Evolutionary conservation across 2,797 vertebrate species (phyloP), one percentile per base, ranked within the genome.

Genomic region (Leptodactylus fallax): DNA sequence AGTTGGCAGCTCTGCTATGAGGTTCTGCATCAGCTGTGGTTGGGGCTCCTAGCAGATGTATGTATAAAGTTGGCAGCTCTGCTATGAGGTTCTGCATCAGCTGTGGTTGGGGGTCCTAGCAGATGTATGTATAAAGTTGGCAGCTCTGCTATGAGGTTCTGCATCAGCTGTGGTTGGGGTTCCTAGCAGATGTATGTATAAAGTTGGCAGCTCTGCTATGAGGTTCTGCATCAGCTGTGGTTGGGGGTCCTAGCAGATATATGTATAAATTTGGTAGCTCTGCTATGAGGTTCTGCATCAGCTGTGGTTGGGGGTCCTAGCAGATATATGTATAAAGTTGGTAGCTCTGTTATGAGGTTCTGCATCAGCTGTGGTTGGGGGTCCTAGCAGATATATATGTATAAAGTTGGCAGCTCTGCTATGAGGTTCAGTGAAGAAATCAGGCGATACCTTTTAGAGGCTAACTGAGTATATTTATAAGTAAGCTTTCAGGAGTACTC

Each of bases 11-110:
- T n/a, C n/a, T n/a, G n/a, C n/a, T n/a, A n/a, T n/a, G n/a, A n/a
- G n/a, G n/a, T n/a, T n/a, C n/a, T n/a, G n/a, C n/a, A n/a, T n/a
- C n/a, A n/a, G n/a, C n/a, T n/a, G n/a, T n/a, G n/a, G n/a, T 45
- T 45, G n/a, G 9, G n/a, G 10, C 3, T n/a, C 8, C 6, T 60
- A 9, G 61, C 61, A 61, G 1, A 0, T 27, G 25, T 8, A 19
- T 11, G 10, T 19, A 14, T 17, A 8, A 74, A 17, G 36, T 19
- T 21, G 63, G 6, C 13, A 69, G 47, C 47, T 13, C 47, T 76
- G 11, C 47, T 76, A 76, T 76, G 71, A 74, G 19, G 71, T 74
- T 74, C 71, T 74, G 71, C 71, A 21, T 17, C 71, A 74, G 71
- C 45, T 47, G 36, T 21, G 10, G 19, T 12, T 74, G 17, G 7